phyloP scores from a whole-genome alignment of 2,888 invertebrate genomes.

The Prostheceraeus crozeri region DNA sequence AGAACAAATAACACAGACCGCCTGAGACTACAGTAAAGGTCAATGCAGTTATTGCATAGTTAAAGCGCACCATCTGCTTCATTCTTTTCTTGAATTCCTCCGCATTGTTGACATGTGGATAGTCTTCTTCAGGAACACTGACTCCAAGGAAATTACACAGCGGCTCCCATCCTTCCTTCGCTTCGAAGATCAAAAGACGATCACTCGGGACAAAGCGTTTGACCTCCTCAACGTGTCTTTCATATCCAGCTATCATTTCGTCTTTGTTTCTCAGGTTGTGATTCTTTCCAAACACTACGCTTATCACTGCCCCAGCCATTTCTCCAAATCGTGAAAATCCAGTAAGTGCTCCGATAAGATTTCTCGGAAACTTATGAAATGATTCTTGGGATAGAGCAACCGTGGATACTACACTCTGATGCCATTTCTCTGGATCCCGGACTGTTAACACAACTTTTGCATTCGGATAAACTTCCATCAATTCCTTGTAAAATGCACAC shows the following conservation, averaged over 20 bases:
- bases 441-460: conserved; percentile 35
- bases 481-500: conserved; percentile 33
- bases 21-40: too few relatives aligned
- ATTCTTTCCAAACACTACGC: neutral
- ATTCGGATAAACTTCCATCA: conserved; percentile 36
- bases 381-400: neutral
- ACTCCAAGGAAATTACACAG: conserved; percentile 33
- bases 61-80: too few relatives aligned
- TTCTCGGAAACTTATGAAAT: too few relatives aligned
- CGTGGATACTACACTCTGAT: conserved; percentile 23
- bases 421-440: conserved; percentile 32
- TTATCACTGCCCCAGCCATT: too few relatives aligned
- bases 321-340: too few relatives aligned
- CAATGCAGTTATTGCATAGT: too few relatives aligned
- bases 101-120: conserved; percentile 28
- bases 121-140: conserved; percentile 27
- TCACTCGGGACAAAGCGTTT: conserved; percentile 27
- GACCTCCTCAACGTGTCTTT: conserved; percentile 28
- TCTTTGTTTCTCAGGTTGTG: neutral
- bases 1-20: too few relatives aligned
- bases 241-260: conserved; percentile 1
- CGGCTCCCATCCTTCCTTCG: conserved; percentile 36
- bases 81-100: too few relatives aligned
- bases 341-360: too few relatives aligned
- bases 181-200: conserved; percentile 31